Base-by-base conservation (phyloP, 2,797 vertebrate genomes). In the Pteronotus mesoamericanus region DNA sequence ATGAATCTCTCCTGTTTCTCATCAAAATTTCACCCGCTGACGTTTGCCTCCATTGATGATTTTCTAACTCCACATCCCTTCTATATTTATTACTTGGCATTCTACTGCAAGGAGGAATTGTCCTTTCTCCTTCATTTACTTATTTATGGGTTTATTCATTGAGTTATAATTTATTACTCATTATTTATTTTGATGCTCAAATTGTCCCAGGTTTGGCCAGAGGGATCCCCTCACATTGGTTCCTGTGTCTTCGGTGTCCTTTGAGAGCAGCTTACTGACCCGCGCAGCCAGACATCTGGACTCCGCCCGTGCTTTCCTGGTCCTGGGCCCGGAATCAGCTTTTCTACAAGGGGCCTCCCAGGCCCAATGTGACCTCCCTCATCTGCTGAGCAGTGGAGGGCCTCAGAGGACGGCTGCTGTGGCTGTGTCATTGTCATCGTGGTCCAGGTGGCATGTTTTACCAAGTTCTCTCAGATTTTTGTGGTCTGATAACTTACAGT, bases 101-200 rank as follows among this genome's bases (percentile, higher is more conserved):
- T 86, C 84, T 48, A 34, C 57, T 64, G 2, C 42, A 34, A 48
- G 32, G 11, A 69, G 83, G 24, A 80, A 75, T 6, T 15, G 32
- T 74, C 26, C 53, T 12, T 79, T 68, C 46, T 57, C 19, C 34
- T 53, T 75, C n/a, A 21, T 66, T 75, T 44, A 77, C 39, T 82
- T 95, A 64, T 51, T 77, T 91, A 64, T 42, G 19, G 90, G 39
- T 66, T 78, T 84, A 39, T 89, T 86, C 79, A 34, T 42, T 48
- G 57, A 86, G 26, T 68, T 83, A 53, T 37, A 53, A 87, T 71
- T 55, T 12, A 16, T 90, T 79, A 26, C 80, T 83, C 64, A 37
- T 46, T 71, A 82, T 39, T 83, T 78, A 48, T 89, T 57, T 86
- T 78, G 29, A 55, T 61, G 75, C 29, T 94, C 85, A 68, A 6